Conservation (phyloP, 2,797 vertebrate species). For the Sebastes reedi region DNA sequence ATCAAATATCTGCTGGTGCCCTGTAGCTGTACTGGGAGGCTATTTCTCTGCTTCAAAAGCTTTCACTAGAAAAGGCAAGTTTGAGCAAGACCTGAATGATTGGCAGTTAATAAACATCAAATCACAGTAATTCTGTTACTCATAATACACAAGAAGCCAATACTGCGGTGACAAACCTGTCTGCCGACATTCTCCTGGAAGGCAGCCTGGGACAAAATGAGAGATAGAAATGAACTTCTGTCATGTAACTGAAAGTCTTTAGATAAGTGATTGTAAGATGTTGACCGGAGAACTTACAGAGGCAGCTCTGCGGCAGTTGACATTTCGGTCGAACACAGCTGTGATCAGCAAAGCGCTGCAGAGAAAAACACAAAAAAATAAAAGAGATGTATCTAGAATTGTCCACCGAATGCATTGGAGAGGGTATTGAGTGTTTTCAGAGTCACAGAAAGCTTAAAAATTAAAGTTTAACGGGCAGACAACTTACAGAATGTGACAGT, state of each 20-base stretch:
- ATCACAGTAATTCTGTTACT: slow-evolving; percentile 59
- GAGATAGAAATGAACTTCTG: slow-evolving; percentile 64
- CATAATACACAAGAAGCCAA: slow-evolving; percentile 29
- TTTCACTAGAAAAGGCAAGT: slow-evolving; percentile 52
- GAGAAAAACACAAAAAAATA: slow-evolving; percentile 20
- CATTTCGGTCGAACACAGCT: slow-evolving; percentile 90
- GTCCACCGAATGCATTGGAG: background rate
- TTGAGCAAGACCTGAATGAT: slow-evolving; percentile 54
- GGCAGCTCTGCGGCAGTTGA: slow-evolving; percentile 94
- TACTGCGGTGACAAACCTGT: slow-evolving; percentile 87
- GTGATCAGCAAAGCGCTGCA: slow-evolving; percentile 90
- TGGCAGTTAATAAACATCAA: slow-evolving; percentile 53
- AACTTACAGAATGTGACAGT: background rate
- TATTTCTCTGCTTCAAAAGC: background rate
- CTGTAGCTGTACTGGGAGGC: slow-evolving; percentile 11
- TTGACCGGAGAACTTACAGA: slow-evolving; percentile 85
- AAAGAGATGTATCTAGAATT: background rate
- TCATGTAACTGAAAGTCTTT: background rate
- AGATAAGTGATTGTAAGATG: background rate
- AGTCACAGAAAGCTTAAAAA: background rate
- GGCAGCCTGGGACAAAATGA: slow-evolving; percentile 89
- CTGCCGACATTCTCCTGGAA: slow-evolving; percentile 99
- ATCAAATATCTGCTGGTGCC: slow-evolving; percentile 6
- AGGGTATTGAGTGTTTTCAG: background rate
- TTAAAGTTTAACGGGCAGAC: background rate